Base-by-base conservation (phyloP, 2,888 invertebrate genomes). In the Drosophila borealis region DNA sequence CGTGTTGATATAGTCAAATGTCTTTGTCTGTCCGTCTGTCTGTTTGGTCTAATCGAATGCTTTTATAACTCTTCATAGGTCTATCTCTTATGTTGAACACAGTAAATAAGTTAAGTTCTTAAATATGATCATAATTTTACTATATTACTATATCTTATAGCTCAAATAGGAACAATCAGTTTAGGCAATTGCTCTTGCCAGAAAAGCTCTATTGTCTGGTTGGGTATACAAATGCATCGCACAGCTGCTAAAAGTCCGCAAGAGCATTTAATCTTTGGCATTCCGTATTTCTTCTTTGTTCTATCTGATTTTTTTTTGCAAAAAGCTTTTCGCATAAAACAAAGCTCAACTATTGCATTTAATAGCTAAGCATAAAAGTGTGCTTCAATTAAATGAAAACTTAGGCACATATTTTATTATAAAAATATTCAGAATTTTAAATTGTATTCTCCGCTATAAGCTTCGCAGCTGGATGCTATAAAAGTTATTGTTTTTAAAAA, bases 351-450 rank as follows among this genome's bases (percentile, higher is more conserved):
- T 44, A 55, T 37, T 0, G 14, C 5, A 39, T 39, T 72, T 78
- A 21, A 45, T 5, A 45, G 37, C 10, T 25, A 17, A 69, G 83
- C 81, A 21, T 33, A 75, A 86, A 86, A 78, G 86, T 78, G 64
- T 78, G 86, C 81, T 82, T 56, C 36, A 67, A 48, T 44, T 54
- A 25, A 29, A 34, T 1, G 14, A 41, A 41, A 56, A 37, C 8
- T 14, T 19, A 9, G 33, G 4, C 0, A 9, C 37, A 19, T 14
- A 29, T 1, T 29, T 44, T 36, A 13, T 29, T 50, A 46, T n/a
- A 1, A 9, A 10, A 21, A 2, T 25, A 9, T 19, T 48, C 10
- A 10, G 14, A 21, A 57, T 9, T 37, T 6, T 1, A 3, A 37
- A 33, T 2, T n/a, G 10, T 29, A 2, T 19, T 17, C 41, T 1